Conservation (phyloP, 2,113 vertebrate genomes). For the Megatriorchis doriae region DNA sequence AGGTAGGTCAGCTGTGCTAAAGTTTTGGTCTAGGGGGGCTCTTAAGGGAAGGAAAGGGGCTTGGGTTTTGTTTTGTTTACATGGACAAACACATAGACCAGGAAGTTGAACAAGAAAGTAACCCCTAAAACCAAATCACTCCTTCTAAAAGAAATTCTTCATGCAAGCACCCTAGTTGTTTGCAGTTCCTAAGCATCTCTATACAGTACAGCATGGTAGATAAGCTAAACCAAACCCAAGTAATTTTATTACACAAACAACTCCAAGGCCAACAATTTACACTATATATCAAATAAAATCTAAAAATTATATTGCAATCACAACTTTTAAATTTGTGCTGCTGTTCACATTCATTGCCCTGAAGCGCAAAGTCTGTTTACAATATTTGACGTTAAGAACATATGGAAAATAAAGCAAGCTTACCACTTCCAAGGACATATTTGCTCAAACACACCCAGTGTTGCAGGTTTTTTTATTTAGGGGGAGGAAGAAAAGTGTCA, state of each 20-base stretch:
- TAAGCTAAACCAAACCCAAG: not conserved
- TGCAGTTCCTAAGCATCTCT: not conserved
- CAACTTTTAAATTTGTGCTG: not conserved
- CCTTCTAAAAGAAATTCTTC: not conserved
- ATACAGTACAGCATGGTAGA: not conserved
- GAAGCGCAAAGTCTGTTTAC: fast-evolving
- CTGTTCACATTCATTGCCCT: fast-evolving
- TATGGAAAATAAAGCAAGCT: not conserved
- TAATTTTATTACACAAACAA: not conserved
- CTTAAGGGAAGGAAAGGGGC: not conserved
- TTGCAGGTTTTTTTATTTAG: constrained; percentile 11
- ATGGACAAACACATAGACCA: not conserved
- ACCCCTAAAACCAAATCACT: not conserved
- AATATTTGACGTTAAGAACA: not conserved
- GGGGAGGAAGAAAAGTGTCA: constrained; percentile 32
- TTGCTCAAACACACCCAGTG: constrained; percentile 58
- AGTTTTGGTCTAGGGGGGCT: not conserved
- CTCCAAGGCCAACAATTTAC: not conserved
- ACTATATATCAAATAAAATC: not conserved
- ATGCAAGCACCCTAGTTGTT: not conserved
- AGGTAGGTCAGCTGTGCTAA: not conserved
- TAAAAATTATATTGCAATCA: not conserved
- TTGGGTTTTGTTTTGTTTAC: not conserved
- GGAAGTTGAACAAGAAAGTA: not conserved
- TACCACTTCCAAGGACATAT: constrained; percentile 70